Evolutionary conservation across 2,888 invertebrate genomes (phyloP), one percentile per base, ranked within the genome.

Genomic region (Eulithis prunata): DNA sequence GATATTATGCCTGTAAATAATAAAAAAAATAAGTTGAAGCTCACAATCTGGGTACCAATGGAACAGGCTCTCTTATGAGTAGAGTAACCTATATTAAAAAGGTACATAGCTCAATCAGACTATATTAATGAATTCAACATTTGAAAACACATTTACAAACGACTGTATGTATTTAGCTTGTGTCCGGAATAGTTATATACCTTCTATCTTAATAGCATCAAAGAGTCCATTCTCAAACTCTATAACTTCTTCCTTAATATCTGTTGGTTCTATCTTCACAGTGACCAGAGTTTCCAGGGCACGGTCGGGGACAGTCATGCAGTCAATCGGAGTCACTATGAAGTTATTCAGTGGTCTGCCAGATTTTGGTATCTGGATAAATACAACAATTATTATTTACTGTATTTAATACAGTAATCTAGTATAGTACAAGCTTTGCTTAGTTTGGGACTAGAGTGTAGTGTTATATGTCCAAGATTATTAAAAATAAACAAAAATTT

Each of bases 161-260:
- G 6, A 21, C 21, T 32, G 32, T 32, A 2, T 32, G 32, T 32
- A 32, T 32, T 32, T 32, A 4, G 5, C 32, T 32, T 32, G 32
- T 32, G 21, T 21, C 21, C 21, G 1, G 21, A 21, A 21, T 2
- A 21, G 21, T 32, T 32, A 36, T 5, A n/a, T 32, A 61, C 54
- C 54, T 46, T 46, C 53, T 21, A 55, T 46, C 38, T 54, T 55
- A 14, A 54, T 21, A 13, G 32, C 3, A 11, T 54, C 38, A 41
- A 47, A 7, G 6, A 43, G 3, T 6, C 36, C 11, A 13, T 6
- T 36, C 3, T 47, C 47, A 11, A 32, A 6, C 36, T 53, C 53
- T 0, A 36, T 45, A n/a, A 53, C 5, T 21, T 61, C 61, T 11
- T 61, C 61, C 54, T 61, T 61, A 38, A 61, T n/a, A 7, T 61